Conservation (phyloP, 2,797 vertebrate genomes). For the Eremophila alpestris region DNA sequence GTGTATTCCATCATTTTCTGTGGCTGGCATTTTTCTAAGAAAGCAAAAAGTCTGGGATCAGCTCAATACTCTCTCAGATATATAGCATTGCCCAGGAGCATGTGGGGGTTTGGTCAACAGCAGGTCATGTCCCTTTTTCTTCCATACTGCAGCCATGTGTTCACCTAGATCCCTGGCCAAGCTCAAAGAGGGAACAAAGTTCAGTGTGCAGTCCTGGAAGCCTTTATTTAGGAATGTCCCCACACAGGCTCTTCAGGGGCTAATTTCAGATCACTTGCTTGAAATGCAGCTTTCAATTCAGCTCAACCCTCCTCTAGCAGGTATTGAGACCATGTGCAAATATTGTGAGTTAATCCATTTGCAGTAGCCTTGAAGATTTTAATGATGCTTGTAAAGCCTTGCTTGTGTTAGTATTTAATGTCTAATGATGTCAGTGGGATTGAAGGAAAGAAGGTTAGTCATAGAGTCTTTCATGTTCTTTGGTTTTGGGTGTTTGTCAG, state of each 20-base stretch:
- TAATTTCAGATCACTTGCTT: background rate
- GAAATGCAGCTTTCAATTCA: background rate
- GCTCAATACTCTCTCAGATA: background rate
- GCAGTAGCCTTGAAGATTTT: background rate
- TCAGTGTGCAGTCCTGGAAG: background rate
- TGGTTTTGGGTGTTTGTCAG: background rate
- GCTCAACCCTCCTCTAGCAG: background rate
- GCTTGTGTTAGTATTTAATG: background rate
- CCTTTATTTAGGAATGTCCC: background rate
- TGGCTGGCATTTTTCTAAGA: background rate
- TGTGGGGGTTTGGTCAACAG: background rate
- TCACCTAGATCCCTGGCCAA: background rate
- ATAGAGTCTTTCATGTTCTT: background rate
- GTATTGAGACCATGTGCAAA: background rate
- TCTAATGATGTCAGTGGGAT: background rate
- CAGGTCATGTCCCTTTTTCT: background rate
- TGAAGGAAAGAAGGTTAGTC: background rate
- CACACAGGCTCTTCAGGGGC: background rate
- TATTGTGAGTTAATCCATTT: background rate
- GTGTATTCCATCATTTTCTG: background rate
- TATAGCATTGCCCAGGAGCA: background rate
- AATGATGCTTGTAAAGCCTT: background rate
- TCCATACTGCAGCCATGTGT: fast-evolving
- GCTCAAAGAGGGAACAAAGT: background rate
- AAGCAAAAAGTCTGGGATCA: background rate